These are phyloP conservation scores for Drosophila willistoni DNA, from an alignment of 1,140 invertebrate genomes.

Conservation along the genomic window DNA sequence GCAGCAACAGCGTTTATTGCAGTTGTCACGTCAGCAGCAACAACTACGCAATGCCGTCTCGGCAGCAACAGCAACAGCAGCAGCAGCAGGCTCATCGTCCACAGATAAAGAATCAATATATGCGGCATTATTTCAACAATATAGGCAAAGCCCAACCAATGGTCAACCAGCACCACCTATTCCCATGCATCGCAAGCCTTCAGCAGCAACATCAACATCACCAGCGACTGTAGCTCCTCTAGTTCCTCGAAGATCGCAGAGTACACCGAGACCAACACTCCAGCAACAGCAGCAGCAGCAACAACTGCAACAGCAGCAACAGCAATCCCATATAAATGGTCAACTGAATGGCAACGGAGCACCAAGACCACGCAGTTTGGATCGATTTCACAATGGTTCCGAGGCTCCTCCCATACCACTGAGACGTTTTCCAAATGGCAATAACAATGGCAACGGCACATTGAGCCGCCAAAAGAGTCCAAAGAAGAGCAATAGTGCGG, in stretches of 20 bases:
- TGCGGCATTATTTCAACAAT: conserved; percentile 76
- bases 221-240: conserved; percentile 49
- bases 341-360: conserved; percentile 67
- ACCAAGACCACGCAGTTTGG: conserved; percentile 75
- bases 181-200: conserved; percentile 48
- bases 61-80: conserved; percentile 30
- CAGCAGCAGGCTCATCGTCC: neutral
- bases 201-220: neutral
- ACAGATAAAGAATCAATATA: conserved; percentile 74
- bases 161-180: conserved; percentile 54
- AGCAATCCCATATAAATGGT: conserved; percentile 41
- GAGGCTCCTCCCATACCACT: conserved; percentile 75
- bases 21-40: conserved; percentile 75
- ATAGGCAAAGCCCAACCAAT: conserved; percentile 73
- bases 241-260: conserved; percentile 78
- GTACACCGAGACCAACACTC: conserved; percentile 65
- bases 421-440: conserved; percentile 64
- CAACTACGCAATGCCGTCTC: conserved; percentile 73
- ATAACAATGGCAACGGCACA: conserved; percentile 38
- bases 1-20: conserved; percentile 77
- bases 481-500: conserved; percentile 66
- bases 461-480: conserved; percentile 47
- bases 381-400: conserved; percentile 66
- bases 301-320: conserved; percentile 33
- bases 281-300: conserved; percentile 57